These are phyloP conservation scores for Cyclopterus lumpus DNA, from an alignment of 2,797 vertebrate species.

Conservation along the genomic window DNA sequence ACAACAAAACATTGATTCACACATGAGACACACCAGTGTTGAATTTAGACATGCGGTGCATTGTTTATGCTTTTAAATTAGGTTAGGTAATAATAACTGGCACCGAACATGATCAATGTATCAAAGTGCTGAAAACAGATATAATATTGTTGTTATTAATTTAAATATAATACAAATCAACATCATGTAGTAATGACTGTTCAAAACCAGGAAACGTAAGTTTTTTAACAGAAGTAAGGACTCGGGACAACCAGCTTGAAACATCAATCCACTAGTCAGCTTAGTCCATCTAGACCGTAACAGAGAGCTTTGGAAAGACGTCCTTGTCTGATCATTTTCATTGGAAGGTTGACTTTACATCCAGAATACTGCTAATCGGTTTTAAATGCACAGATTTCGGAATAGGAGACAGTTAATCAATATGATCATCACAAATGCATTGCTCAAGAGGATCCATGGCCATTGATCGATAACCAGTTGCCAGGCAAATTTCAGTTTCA, in stretches of 20 bases:
- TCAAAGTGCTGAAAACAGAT: not conserved
- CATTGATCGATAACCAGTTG: constrained; percentile 2
- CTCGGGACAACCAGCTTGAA: not conserved
- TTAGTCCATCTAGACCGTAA: not conserved
- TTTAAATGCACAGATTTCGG: not conserved
- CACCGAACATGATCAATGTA: not conserved
- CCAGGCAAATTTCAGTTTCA: constrained; percentile 9
- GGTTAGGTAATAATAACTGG: not conserved
- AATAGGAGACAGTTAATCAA: not conserved
- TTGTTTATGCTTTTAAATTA: not conserved
- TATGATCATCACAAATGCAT: not conserved
- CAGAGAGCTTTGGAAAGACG: not conserved
- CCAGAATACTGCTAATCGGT: not conserved
- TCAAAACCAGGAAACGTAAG: not conserved
- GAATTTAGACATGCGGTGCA: not conserved
- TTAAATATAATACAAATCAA: not conserved
- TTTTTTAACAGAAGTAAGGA: not conserved
- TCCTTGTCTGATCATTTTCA: not conserved
- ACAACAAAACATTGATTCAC: not conserved
- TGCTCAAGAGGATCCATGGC: not conserved
- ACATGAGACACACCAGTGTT: not conserved
- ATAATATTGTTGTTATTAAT: not conserved
- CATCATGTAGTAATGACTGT: not conserved
- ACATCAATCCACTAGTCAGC: not conserved
- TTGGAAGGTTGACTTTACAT: not conserved